phyloP scores from a whole-genome alignment of 1,140 invertebrate genomes.

The Pentalonia nigronervosa region DNA sequence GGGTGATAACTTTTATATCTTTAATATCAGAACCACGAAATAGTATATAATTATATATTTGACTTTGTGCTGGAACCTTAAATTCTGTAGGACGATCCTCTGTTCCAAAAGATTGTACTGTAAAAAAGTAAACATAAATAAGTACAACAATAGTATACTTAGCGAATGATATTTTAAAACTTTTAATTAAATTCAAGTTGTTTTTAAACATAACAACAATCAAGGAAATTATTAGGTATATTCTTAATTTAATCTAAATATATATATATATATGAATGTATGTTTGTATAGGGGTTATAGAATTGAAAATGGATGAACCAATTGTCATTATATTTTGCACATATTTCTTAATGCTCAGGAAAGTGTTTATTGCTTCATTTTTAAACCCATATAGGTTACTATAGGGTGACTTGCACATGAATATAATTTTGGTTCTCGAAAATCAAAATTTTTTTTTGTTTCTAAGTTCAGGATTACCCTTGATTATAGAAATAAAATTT shows the following conservation, averaged over 20 bases:
- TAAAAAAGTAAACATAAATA: conserved; percentile 62
- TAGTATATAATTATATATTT: conserved; percentile 98
- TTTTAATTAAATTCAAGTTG: not conserved
- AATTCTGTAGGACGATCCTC: conserved; percentile 94
- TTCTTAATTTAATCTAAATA: not conserved
- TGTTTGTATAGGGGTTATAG: no score
- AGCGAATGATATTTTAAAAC: not conserved
- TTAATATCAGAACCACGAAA: conserved; percentile 98
- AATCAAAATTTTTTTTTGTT: not conserved
- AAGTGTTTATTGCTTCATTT: not conserved
- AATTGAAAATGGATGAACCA: not conserved
- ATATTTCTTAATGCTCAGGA: not conserved
- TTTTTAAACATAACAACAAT: not conserved
- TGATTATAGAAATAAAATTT: not conserved
- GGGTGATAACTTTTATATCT: conserved; percentile 93
- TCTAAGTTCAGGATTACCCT: no score
- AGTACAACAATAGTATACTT: not conserved
- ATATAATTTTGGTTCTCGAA: not conserved
- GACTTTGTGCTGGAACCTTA: conserved; percentile 92
- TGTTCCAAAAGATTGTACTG: conserved; percentile 98
- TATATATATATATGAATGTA: not conserved
- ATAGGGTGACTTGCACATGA: not conserved
- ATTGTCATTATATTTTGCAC: not conserved
- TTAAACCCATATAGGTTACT: not conserved
- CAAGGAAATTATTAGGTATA: not conserved